Evolutionary conservation across 1,140 invertebrate species (phyloP).

Genomic region (Polyergus mexicanus): DNA sequence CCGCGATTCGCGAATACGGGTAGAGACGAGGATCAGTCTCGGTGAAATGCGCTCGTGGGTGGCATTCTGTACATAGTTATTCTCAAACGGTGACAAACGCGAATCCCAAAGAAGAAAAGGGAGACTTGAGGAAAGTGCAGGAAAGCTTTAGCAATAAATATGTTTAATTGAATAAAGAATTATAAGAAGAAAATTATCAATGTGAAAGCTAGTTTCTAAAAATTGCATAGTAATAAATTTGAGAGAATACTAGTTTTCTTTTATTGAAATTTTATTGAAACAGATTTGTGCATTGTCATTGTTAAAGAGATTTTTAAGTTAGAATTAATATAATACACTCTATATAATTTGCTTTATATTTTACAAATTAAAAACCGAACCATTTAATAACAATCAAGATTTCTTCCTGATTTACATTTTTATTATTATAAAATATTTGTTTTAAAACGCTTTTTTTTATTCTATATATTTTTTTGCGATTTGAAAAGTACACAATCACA

Average conservation of each 20-base stretch:
- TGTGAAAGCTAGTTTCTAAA: neutral
- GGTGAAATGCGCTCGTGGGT: conserved; percentile 7
- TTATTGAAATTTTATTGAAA: neutral
- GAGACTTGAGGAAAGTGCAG: neutral
- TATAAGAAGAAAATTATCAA: neutral
- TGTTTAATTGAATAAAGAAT: neutral
- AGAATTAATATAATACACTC: neutral
- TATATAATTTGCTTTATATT: neutral
- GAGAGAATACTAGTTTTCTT: neutral
- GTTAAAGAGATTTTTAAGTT: neutral
- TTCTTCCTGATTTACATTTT: neutral
- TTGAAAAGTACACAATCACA: neutral
- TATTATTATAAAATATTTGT: neutral
- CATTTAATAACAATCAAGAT: neutral
- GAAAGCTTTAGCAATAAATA: neutral
- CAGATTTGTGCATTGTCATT: neutral
- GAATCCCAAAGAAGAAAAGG: neutral
- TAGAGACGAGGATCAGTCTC: conserved; percentile 49
- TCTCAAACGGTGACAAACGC: neutral
- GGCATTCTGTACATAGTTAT: conserved; percentile 44
- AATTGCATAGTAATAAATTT: neutral
- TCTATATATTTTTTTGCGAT: neutral
- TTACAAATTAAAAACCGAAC: neutral
- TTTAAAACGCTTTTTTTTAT: neutral
- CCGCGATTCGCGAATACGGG: conserved; percentile 64